These are phyloP conservation scores for Microlaimidae sp. DNA, from an alignment of 2,888 invertebrate genomes.

Conservation along the genomic window DNA sequence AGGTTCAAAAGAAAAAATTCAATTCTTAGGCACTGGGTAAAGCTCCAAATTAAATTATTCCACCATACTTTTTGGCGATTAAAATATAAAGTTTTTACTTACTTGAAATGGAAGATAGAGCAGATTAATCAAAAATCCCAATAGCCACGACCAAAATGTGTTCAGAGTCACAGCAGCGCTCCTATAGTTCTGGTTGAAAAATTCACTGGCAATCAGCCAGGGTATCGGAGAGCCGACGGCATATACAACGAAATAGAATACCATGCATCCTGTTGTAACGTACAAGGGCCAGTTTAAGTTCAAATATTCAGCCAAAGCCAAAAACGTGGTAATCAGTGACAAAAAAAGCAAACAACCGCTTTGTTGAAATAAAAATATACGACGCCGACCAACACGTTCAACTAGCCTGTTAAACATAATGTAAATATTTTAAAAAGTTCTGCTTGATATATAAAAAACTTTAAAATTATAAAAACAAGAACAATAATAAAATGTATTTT, in stretches of 20 bases:
- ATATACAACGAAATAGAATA: slow-evolving; percentile 13
- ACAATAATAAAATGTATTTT: no score
- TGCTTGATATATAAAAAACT: no score
- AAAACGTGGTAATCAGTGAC: slow-evolving; percentile 31
- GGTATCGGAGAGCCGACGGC: slow-evolving; percentile 8
- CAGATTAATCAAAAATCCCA: slow-evolving; percentile 31
- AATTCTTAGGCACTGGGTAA: no score
- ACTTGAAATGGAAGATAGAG: slow-evolving; percentile 32
- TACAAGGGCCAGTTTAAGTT: slow-evolving; percentile 26
- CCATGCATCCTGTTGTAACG: slow-evolving; percentile 27
- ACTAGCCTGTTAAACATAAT: no score
- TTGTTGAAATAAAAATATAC: slow-evolving; percentile 39
- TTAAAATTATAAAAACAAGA: no score
- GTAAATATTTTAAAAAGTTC: no score
- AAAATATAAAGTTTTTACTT: no score
- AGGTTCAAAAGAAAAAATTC: no score
- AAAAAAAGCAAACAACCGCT: slow-evolving; percentile 35
- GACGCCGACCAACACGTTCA: slow-evolving; percentile 39
- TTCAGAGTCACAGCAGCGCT: slow-evolving; percentile 15
- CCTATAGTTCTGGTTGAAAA: background rate
- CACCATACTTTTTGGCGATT: no score
- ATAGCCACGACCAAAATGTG: slow-evolving; percentile 29
- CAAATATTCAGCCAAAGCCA: slow-evolving; percentile 24
- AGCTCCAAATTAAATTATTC: no score
- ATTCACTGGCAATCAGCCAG: slow-evolving; percentile 11